Evolutionary conservation across 2,888 invertebrate genomes (phyloP).

Genomic region (Siphlonurus alternatus): DNA sequence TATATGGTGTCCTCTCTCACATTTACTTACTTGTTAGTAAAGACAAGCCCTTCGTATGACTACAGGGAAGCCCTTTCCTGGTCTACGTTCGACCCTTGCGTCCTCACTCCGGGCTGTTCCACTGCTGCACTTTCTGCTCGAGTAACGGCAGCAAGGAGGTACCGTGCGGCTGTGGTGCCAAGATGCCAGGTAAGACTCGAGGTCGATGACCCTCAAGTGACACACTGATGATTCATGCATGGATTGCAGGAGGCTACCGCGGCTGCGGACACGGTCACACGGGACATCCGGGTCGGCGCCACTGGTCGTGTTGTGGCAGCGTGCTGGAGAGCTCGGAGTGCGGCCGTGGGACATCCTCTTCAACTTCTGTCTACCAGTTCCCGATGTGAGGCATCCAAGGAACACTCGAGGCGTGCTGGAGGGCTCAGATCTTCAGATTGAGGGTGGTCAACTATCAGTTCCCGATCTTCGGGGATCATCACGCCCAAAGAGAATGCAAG

Average conservation of each 20-base stretch:
- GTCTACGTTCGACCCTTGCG: constrained; percentile 43
- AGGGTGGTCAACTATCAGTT: too few species aligned
- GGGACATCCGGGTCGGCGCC: constrained; percentile 60
- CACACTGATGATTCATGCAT: not conserved
- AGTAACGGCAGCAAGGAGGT: constrained; percentile 53
- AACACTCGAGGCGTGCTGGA: too few species aligned
- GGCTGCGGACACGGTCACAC: constrained; percentile 70
- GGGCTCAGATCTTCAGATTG: too few species aligned
- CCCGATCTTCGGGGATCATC: too few species aligned
- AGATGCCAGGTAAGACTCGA: constrained; percentile 53
- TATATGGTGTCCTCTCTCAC: too few species aligned
- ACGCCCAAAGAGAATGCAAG: too few species aligned
- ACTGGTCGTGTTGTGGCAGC: constrained; percentile 71
- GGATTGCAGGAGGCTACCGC: constrained; percentile 28
- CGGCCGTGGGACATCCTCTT: constrained; percentile 19
- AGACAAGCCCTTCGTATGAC: too few species aligned
- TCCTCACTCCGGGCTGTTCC: constrained; percentile 53
- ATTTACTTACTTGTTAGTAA: too few species aligned
- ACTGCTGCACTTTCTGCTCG: constrained; percentile 70
- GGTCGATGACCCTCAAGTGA: not conserved
- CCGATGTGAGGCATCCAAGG: too few species aligned
- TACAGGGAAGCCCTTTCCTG: constrained; percentile 52
- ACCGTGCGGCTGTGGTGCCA: constrained; percentile 51
- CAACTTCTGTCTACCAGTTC: not conserved
- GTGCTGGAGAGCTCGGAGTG: constrained; percentile 44